Conservation (phyloP, 2,113 vertebrate genomes). For the Corythornis cristatus region DNA sequence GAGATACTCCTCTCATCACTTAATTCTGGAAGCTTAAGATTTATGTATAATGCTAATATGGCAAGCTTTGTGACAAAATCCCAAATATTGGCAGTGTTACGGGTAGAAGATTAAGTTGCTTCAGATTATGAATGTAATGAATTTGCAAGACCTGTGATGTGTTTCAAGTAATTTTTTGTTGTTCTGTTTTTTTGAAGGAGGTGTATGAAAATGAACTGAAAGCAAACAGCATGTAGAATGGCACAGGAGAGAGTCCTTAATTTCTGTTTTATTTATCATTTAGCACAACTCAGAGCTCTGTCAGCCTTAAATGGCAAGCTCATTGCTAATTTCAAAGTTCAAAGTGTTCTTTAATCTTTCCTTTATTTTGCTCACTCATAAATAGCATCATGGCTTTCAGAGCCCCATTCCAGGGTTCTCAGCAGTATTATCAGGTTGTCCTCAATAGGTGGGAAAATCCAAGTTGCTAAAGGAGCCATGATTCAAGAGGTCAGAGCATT, state of each 20-base stretch:
- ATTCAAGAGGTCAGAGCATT: slow-evolving; percentile 33
- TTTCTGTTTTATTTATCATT: slow-evolving; percentile 11
- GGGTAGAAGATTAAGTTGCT: slow-evolving; percentile 26
- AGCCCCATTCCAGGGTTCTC: background rate
- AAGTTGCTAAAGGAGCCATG: background rate
- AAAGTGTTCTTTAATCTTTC: slow-evolving; percentile 35
- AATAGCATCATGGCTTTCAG: background rate
- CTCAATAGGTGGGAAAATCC: slow-evolving; percentile 23
- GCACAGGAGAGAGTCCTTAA: slow-evolving; percentile 29
- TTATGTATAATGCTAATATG: background rate
- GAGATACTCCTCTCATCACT: background rate
- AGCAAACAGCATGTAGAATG: slow-evolving; percentile 11
- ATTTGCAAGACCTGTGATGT: background rate
- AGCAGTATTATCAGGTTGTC: background rate
- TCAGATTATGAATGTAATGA: background rate
- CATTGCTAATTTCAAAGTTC: slow-evolving; percentile 47
- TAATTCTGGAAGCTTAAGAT: background rate
- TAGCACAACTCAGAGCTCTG: background rate
- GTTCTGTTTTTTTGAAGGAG: background rate
- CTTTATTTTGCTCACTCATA: background rate
- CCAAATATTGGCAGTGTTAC: background rate
- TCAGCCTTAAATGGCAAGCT: slow-evolving; percentile 41
- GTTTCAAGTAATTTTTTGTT: slow-evolving; percentile 31
- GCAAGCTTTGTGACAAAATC: background rate
- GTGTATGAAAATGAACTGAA: background rate